Conservation (phyloP, 2,888 invertebrate genomes). For the Leptinotarsa haldemani region DNA sequence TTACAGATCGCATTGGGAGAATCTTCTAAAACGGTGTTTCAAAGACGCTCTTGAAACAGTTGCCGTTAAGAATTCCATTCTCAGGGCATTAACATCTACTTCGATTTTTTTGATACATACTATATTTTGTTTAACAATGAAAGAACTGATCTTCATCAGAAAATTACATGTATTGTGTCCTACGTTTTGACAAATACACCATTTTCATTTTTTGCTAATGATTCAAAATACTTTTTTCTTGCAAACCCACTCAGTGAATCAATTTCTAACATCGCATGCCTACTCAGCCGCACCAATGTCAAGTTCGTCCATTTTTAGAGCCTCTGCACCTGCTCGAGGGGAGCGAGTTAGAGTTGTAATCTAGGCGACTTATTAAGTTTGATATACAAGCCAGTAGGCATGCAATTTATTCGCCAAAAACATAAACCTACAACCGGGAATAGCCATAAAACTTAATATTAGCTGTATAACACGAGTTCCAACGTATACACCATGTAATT, state of each 20-base stretch:
- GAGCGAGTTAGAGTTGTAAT: slow-evolving; percentile 13
- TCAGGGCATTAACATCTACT: too few species aligned
- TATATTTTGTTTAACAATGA: too few species aligned
- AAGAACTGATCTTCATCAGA: too few species aligned
- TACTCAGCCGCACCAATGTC: neutral
- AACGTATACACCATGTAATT: slow-evolving; percentile 22
- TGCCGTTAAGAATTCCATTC: too few species aligned
- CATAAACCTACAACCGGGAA: slow-evolving; percentile 26
- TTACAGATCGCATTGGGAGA: too few species aligned
- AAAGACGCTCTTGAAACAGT: too few species aligned
- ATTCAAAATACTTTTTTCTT: too few species aligned
- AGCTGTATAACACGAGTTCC: slow-evolving; percentile 39
- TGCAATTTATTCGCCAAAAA: slow-evolving; percentile 27
- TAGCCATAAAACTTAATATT: slow-evolving; percentile 45
- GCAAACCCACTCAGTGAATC: neutral
- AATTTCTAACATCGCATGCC: neutral
- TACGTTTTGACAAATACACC: too few species aligned
- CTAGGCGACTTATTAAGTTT: slow-evolving; percentile 28
- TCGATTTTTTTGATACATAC: too few species aligned
- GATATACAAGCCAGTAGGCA: slow-evolving; percentile 28
- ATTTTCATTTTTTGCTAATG: too few species aligned
- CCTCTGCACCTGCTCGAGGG: slow-evolving; percentile 7
- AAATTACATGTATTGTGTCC: too few species aligned
- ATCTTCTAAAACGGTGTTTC: too few species aligned
- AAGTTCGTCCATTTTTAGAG: slow-evolving; percentile 7